phyloP scores from a whole-genome alignment of 2,113 vertebrate species.

The Corvus moneduloides region DNA sequence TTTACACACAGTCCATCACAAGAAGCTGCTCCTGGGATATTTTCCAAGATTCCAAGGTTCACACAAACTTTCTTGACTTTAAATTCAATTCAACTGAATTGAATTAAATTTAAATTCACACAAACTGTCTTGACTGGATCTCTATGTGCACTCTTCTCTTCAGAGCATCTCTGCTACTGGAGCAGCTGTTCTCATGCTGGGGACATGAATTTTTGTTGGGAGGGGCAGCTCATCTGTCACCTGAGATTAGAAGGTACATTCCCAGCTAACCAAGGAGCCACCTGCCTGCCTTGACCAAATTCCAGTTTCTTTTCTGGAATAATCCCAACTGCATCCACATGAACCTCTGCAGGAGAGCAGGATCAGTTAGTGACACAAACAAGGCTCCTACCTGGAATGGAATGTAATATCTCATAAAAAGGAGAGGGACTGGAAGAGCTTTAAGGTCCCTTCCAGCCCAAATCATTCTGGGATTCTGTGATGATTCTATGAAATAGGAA shows the following conservation, averaged over 20 bases:
- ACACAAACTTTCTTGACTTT: background rate
- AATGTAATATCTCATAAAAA: background rate
- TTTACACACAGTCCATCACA: background rate
- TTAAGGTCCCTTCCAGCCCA: background rate
- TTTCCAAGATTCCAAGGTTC: background rate
- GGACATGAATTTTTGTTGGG: fast-evolving
- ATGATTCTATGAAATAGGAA: background rate
- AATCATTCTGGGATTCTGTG: background rate
- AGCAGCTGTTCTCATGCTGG: background rate
- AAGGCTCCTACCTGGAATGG: background rate
- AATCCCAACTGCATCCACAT: fast-evolving
- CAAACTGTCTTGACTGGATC: background rate
- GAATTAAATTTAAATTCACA: background rate
- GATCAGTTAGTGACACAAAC: background rate
- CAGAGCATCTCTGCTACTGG: background rate
- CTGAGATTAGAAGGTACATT: background rate
- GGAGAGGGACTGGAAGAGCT: background rate
- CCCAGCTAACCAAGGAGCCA: background rate
- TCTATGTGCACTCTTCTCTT: background rate
- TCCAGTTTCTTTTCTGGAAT: background rate
- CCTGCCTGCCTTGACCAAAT: background rate
- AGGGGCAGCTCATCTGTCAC: background rate
- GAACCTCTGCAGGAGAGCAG: background rate
- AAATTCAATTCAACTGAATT: background rate
- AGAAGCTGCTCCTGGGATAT: background rate